phyloP scores from a whole-genome alignment of 37 sponge, comb jelly and placozoan genomes.

The Theonella swinhoei region DNA sequence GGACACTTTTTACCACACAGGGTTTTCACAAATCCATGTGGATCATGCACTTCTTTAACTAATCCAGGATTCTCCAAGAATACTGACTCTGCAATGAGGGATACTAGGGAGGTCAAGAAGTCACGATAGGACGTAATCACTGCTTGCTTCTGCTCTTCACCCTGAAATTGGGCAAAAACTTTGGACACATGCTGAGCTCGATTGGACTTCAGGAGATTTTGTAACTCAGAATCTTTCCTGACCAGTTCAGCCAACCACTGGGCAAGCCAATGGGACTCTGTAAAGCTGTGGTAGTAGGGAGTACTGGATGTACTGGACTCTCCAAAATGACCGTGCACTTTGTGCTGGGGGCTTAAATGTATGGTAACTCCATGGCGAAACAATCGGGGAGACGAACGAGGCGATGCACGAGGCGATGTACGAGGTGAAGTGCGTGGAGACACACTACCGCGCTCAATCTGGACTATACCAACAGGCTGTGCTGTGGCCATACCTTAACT shows the following conservation, averaged over 20 bases:
- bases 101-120: conserved; percentile 19
- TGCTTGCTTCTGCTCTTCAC: not conserved
- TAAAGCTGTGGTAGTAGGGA: not conserved
- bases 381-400: not conserved
- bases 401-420: not conserved
- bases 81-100: conserved; percentile 24
- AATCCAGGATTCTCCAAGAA: not conserved
- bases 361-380: not conserved
- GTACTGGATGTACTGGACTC: not conserved
- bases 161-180: not conserved
- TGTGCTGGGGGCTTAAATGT: not conserved
- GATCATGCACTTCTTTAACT: not conserved
- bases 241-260: not conserved
- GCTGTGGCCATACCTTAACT: not conserved
- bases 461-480: not conserved
- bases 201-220: not conserved
- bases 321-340: not conserved
- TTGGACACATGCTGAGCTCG: not conserved
- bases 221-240: not conserved
- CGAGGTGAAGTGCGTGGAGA: not conserved
- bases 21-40: not conserved
- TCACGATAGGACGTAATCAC: conserved; percentile 21
- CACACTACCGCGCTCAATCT: not conserved
- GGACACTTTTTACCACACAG: conserved; percentile 15
- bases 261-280: not conserved